These are phyloP conservation scores for Atlantisia rogersi DNA, from an alignment of 2,113 vertebrate species.

Conservation along the genomic window DNA sequence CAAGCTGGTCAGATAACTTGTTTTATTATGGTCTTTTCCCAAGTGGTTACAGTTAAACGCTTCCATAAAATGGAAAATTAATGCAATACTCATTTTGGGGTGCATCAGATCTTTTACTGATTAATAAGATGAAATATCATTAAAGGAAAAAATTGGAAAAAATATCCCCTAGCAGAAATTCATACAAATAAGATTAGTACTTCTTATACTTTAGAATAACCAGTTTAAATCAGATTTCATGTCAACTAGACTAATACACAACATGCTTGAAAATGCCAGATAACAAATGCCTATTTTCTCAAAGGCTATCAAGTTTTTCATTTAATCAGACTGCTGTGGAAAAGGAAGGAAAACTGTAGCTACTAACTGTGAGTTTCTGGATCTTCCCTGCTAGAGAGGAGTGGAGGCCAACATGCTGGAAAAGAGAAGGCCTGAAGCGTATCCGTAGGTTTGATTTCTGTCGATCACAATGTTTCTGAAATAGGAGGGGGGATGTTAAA, in stretches of 20 bases:
- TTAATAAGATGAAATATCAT: not conserved
- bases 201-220: not conserved
- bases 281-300: not conserved
- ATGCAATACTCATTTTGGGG: not conserved
- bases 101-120: not conserved
- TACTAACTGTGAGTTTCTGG: slow-evolving; percentile 94
- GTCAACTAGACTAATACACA: not conserved
- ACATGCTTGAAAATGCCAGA: not conserved
- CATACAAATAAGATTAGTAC: not conserved
- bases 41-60: not conserved
- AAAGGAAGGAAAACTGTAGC: not conserved
- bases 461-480: slow-evolving; percentile 95
- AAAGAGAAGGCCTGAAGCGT: slow-evolving; percentile 96
- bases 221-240: not conserved
- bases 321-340: not conserved
- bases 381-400: slow-evolving; percentile 97
- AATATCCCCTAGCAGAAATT: not conserved
- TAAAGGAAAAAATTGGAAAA: not conserved
- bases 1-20: not conserved
- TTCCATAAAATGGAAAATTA: not conserved
- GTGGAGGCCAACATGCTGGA: slow-evolving; percentile 96
- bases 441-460: slow-evolving; percentile 96
- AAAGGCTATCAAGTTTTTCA: not conserved
- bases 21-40: slow-evolving; percentile 19
- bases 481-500: not conserved